Percentiles rank a stretch among this genome's conserved stretches.
Evolutionary conservation across 2,113 vertebrate genomes (phyloP).

Genomic region (Gymnocephalus cernua): DNA sequence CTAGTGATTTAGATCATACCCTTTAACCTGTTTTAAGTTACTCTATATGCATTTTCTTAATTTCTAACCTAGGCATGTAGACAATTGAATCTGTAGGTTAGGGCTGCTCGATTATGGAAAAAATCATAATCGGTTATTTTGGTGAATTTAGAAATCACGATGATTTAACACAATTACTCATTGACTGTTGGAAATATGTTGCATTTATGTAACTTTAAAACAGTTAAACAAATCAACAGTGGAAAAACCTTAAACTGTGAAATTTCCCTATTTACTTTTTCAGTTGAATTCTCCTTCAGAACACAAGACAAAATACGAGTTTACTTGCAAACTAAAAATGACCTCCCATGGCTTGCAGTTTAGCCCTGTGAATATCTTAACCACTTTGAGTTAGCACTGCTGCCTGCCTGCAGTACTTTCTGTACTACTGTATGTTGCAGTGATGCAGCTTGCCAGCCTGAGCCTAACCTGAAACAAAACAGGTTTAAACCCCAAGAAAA

Average conservation of each 20-base stretch:
- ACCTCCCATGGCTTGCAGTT: background rate
- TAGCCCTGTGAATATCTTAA: background rate
- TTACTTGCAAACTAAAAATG: too few species aligned
- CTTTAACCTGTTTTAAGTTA: background rate
- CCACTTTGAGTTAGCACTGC: background rate
- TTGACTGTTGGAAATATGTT: too few species aligned
- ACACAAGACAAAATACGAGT: too few species aligned
- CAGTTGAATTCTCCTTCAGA: too few species aligned
- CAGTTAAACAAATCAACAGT: too few species aligned
- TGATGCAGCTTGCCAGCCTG: background rate
- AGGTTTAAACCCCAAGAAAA: background rate
- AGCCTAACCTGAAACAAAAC: background rate
- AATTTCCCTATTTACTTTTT: too few species aligned
- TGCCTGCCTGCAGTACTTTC: background rate
- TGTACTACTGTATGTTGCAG: background rate
- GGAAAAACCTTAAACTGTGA: too few species aligned
- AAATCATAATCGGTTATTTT: too few species aligned
- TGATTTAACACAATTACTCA: too few species aligned
- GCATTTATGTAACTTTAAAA: too few species aligned
- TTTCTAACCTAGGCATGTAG: background rate
- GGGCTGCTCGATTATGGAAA: too few species aligned
- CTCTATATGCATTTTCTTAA: background rate
- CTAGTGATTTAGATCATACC: slow-evolving; percentile 1
- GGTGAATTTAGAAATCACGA: too few species aligned
- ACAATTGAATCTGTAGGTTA: background rate